Evolutionary conservation across 1,140 invertebrate genomes (phyloP).

Genomic region (Bombus consobrinus): DNA sequence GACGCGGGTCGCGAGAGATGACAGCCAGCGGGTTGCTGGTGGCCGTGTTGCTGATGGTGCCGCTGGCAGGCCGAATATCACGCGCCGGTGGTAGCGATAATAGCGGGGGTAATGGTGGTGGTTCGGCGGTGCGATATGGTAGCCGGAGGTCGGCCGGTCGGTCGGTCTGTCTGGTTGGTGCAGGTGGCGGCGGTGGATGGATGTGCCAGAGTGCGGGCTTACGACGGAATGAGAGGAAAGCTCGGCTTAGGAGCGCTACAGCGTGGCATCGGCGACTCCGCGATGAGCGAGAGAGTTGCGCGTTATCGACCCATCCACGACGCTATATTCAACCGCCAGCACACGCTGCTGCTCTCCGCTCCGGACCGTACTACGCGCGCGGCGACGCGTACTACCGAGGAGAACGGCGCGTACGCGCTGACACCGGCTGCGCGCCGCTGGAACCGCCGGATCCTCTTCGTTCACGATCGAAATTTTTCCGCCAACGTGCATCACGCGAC

Average conservation of each 20-base stretch:
- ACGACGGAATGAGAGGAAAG: constrained; percentile 78
- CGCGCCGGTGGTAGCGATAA: constrained; percentile 34
- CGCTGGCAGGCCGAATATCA: constrained; percentile 30
- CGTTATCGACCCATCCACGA: constrained; percentile 81
- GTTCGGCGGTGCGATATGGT: constrained; percentile 38
- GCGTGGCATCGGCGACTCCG: constrained; percentile 77
- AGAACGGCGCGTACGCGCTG: constrained; percentile 18
- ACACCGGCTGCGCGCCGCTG: constrained; percentile 2
- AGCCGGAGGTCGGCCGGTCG: constrained; percentile 56
- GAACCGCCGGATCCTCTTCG: background rate
- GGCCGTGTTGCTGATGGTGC: constrained; percentile 13
- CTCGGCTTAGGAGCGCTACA: constrained; percentile 74
- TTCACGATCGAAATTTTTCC: constrained; percentile 24
- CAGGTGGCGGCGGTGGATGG: constrained; percentile 64
- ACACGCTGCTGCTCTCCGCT: constrained; percentile 44
- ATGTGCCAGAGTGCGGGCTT: constrained; percentile 77
- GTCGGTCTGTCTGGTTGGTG: constrained; percentile 60
- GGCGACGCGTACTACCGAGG: constrained; percentile 23
- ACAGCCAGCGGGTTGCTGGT: constrained; percentile 39
- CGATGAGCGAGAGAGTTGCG: constrained; percentile 81
- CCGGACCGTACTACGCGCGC: constrained; percentile 62
- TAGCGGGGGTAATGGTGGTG: constrained; percentile 40
- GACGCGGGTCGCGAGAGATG: constrained; percentile 7
- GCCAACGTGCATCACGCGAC: background rate
- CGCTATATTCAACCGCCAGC: constrained; percentile 71